Percentiles rank a stretch among this genome's conserved stretches.
Evolutionary conservation across 2,888 invertebrate species (phyloP).

Genomic region (Epistrophe grossulariae): DNA sequence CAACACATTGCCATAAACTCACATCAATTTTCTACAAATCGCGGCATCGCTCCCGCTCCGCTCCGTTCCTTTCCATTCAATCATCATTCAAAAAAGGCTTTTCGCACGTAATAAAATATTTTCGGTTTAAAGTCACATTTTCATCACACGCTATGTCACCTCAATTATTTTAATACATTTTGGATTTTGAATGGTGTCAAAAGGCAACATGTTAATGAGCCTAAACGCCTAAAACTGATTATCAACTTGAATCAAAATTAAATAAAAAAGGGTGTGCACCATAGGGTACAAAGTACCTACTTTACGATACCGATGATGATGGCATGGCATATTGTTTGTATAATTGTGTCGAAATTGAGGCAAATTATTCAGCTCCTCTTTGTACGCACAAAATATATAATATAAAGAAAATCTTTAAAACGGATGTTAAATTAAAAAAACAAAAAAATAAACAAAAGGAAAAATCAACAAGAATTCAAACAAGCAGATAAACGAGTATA

Average conservation of each 20-base stretch:
- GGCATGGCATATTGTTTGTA: constrained; percentile 6
- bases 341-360: constrained; percentile 11
- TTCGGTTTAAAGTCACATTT: constrained; percentile 31
- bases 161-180: constrained; percentile 36
- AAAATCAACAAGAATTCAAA: background rate
- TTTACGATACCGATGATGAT: background rate
- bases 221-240: constrained; percentile 34
- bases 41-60: background rate
- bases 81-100: constrained; percentile 26
- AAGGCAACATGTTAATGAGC: constrained; percentile 42
- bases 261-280: constrained; percentile 23
- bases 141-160: constrained; percentile 27
- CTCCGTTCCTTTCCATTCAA: background rate
- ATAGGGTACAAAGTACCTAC: constrained; percentile 20
- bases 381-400: background rate
- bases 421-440: constrained; percentile 12
- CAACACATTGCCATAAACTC: background rate
- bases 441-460: background rate
- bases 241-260: constrained; percentile 33
- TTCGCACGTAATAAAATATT: constrained; percentile 38
- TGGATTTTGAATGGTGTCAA: constrained; percentile 28
- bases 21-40: background rate
- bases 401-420: background rate
- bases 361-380: constrained; percentile 1
- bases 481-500: constrained; percentile 8